A percentile compares a stretch with the other conserved stretches of the same genome.
Evolutionary conservation across 2,888 invertebrate genomes (phyloP).

Genomic region (Callosobruchus maculatus): DNA sequence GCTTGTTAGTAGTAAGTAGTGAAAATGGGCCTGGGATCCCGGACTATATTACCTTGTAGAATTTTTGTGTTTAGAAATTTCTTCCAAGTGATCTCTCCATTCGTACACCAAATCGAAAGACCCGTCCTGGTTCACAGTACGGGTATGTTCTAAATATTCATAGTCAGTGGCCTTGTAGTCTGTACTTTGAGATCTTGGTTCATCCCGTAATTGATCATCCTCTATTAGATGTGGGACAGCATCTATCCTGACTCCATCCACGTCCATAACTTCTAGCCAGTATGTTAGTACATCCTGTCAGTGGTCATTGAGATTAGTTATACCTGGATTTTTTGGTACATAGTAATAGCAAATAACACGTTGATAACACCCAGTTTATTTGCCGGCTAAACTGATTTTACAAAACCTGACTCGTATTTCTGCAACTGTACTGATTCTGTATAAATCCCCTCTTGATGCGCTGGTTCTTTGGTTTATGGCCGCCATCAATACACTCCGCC

Average conservation of each 20-base stretch:
- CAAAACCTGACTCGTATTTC: too few species aligned
- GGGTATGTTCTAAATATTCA: conserved; percentile 60
- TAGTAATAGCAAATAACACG: too few species aligned
- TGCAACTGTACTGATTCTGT: too few species aligned
- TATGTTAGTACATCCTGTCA: conserved; percentile 63
- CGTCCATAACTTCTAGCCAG: conserved; percentile 78
- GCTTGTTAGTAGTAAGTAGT: too few species aligned
- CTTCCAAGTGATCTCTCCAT: conserved; percentile 61
- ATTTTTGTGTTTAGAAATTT: conserved; percentile 47
- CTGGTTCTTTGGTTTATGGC: too few species aligned
- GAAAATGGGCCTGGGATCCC: too few species aligned
- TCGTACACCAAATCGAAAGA: conserved; percentile 63
- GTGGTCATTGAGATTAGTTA: neutral
- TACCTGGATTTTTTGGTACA: too few species aligned
- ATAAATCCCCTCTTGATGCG: too few species aligned
- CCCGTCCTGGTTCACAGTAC: conserved; percentile 57
- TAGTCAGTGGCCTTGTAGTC: conserved; percentile 21
- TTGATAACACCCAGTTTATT: too few species aligned
- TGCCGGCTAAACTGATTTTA: too few species aligned
- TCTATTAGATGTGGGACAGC: conserved; percentile 58
- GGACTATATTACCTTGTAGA: conserved; percentile 41
- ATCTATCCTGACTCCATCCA: conserved; percentile 84
- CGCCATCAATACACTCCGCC: too few species aligned
- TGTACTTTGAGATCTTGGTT: conserved; percentile 38
- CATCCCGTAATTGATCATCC: conserved; percentile 41